Conservation (phyloP, 2,888 invertebrate genomes). For the Chouioia cunea region DNA sequence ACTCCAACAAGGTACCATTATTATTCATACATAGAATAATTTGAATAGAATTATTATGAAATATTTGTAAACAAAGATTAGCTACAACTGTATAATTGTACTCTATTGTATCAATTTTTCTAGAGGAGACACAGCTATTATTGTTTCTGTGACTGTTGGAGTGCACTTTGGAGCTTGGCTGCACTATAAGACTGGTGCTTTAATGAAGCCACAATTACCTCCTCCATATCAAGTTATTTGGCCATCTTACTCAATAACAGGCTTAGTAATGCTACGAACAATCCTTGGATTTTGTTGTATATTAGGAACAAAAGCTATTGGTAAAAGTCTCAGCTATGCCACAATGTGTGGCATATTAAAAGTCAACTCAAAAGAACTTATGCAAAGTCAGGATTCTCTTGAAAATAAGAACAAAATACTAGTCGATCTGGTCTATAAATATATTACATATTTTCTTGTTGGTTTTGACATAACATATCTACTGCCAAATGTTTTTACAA, state of each 20-base stretch:
- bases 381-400: constrained; percentile 75
- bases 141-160: constrained; percentile 85
- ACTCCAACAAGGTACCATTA: constrained; percentile 83
- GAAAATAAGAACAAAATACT: constrained; percentile 80
- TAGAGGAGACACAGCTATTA: constrained; percentile 91
- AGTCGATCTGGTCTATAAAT: constrained; percentile 87
- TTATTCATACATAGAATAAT: neutral
- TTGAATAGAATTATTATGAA: neutral
- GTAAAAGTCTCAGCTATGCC: constrained; percentile 79
- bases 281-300: constrained; percentile 83
- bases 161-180: constrained; percentile 86
- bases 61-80: neutral
- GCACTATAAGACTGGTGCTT: constrained; percentile 84
- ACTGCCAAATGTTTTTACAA: constrained; percentile 82
- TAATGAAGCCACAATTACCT: constrained; percentile 72
- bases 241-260: constrained; percentile 82
- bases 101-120: constrained; percentile 57
- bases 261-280: constrained; percentile 77
- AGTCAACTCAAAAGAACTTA: constrained; percentile 76
- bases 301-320: constrained; percentile 76
- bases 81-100: no score
- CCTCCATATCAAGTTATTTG: constrained; percentile 85
- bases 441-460: constrained; percentile 83
- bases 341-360: constrained; percentile 79
- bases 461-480: constrained; percentile 84